Evolutionary conservation across 2,113 vertebrate species (phyloP).

Genomic region (Sinocyclocheilus anshuiensis): DNA sequence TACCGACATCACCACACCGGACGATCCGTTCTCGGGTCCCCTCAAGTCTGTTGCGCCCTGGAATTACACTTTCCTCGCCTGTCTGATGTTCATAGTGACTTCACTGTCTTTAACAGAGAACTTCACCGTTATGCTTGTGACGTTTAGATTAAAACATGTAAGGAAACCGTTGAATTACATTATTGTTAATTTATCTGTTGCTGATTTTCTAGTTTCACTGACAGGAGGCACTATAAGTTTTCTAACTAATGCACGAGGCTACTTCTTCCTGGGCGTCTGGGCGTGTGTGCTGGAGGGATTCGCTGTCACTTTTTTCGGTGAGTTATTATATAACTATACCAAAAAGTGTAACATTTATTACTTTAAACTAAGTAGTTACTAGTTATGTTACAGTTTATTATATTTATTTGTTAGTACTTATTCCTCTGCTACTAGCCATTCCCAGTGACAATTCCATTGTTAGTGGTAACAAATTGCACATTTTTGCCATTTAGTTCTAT

Average conservation of each 20-base stretch:
- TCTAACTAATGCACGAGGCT: constrained; percentile 83
- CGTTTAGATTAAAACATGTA: constrained; percentile 83
- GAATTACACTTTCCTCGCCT: constrained; percentile 85
- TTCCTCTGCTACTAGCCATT: not conserved
- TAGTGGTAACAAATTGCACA: not conserved
- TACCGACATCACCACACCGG: constrained; percentile 39
- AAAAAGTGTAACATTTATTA: not conserved
- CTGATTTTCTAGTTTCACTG: constrained; percentile 86
- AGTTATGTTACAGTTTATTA: not conserved
- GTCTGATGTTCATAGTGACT: constrained; percentile 84
- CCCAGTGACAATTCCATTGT: not conserved
- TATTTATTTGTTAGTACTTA: not conserved
- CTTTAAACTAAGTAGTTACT: not conserved
- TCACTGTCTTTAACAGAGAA: constrained; percentile 83
- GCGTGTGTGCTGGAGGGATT: constrained; percentile 89
- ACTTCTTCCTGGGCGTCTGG: constrained; percentile 86
- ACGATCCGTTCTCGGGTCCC: constrained; percentile 78
- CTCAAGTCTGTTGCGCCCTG: constrained; percentile 79
- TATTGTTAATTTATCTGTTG: constrained; percentile 86
- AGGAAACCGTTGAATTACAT: constrained; percentile 87
- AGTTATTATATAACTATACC: constrained; percentile 58
- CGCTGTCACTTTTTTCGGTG: constrained; percentile 90
- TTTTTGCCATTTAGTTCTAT: not conserved
- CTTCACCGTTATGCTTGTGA: constrained; percentile 86
- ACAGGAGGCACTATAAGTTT: constrained; percentile 85